These are phyloP conservation scores for Hirtodrosophila cameraria DNA, from an alignment of 2,888 invertebrate genomes.

Conservation along the genomic window DNA sequence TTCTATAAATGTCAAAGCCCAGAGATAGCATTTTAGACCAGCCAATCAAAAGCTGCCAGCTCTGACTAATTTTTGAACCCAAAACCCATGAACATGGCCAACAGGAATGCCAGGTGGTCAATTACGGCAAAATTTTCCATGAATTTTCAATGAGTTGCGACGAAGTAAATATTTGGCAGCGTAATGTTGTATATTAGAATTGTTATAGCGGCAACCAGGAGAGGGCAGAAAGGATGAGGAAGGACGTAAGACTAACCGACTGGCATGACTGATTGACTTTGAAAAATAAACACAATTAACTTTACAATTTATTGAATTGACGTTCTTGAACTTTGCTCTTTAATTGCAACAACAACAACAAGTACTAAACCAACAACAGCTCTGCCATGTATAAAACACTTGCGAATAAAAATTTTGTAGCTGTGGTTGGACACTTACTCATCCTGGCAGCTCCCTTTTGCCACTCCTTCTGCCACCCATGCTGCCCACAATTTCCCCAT, in stretches of 20 bases:
- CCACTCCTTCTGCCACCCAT: neutral
- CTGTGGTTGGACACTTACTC: neutral
- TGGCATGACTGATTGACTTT: constrained; percentile 40
- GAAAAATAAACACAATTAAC: constrained; percentile 62
- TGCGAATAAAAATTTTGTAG: constrained; percentile 16
- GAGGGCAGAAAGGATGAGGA: no score
- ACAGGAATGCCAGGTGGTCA: constrained; percentile 29
- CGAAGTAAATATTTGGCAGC: constrained; percentile 62
- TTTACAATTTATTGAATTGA: constrained; percentile 52
- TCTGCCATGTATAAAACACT: constrained; percentile 10
- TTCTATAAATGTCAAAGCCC: no score
- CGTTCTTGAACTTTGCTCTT: constrained; percentile 41
- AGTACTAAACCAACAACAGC: neutral
- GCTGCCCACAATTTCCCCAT: no score
- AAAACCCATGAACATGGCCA: constrained; percentile 18
- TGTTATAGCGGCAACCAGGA: no score
- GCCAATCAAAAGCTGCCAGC: neutral
- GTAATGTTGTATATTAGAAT: neutral
- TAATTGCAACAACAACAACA: constrained; percentile 7
- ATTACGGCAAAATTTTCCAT: constrained; percentile 56
- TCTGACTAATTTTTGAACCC: constrained; percentile 1
- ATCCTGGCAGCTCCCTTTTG: neutral
- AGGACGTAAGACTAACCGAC: constrained; percentile 3
- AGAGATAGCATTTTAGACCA: neutral
- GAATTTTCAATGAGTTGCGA: constrained; percentile 63